Conservation (phyloP, 37 sponge, comb jelly and placozoan species). For the Eunapius fragilis region DNA sequence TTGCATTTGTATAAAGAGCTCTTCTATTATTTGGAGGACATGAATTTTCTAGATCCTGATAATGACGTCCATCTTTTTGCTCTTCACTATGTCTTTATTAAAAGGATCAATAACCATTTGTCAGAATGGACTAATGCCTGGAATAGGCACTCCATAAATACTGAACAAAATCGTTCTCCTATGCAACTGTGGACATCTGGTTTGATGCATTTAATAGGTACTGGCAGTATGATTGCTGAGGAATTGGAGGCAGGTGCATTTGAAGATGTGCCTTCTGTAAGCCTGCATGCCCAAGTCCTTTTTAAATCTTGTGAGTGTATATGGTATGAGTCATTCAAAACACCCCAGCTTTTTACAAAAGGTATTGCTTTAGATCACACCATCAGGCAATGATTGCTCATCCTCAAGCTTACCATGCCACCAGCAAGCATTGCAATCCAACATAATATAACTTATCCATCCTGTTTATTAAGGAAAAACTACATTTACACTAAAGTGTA, state of each 20-base stretch:
- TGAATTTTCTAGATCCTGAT: constrained; percentile 13
- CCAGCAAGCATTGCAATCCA: too few relatives aligned
- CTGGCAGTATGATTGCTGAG: background rate
- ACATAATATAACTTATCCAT: too few relatives aligned
- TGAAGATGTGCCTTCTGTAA: background rate
- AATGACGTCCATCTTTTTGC: constrained; percentile 39
- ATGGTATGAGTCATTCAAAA: too few relatives aligned
- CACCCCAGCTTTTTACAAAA: too few relatives aligned
- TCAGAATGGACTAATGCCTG: background rate
- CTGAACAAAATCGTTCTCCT: background rate
- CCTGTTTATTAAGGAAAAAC: too few relatives aligned
- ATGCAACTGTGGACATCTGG: background rate
- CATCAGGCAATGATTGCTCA: too few relatives aligned
- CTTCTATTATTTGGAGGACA: constrained; percentile 43
- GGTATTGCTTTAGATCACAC: too few relatives aligned
- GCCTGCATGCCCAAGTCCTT: too few relatives aligned
- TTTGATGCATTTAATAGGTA: background rate
- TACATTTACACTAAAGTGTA: too few relatives aligned
- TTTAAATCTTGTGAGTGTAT: too few relatives aligned
- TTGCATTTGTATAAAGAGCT: constrained; percentile 31
- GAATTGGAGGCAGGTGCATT: background rate
- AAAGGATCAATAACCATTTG: constrained; percentile 35
- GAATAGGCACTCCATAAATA: constrained; percentile 4
- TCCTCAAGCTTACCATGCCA: too few relatives aligned
- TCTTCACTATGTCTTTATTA: constrained; percentile 47